Evolutionary conservation across 2,888 invertebrate genomes (phyloP), one percentile per base, ranked within the genome.

Genomic region (Andrena hattorfiana): DNA sequence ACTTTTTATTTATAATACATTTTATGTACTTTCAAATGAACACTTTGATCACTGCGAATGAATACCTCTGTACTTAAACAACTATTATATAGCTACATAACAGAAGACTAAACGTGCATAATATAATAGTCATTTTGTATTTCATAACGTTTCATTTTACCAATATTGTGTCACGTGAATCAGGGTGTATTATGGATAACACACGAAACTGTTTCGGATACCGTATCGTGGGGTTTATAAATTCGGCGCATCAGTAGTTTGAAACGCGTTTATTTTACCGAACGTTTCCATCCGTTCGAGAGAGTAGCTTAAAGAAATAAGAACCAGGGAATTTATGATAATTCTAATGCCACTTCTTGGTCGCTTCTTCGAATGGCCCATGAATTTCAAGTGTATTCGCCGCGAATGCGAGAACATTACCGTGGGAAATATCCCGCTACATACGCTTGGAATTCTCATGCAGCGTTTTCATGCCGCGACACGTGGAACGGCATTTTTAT

Each of bases 301-400:
- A 64, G 30, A 13, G 35, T 66, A 16, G 51, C 30, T 81, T 67
- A 78, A 80, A 80, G 81, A 80, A 80, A 82, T 67, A 71, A 70
- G 70, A 74, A 71, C 71, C 51, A 13, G 56, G 49, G 63, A 77
- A 70, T 84, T 73, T 83, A 85, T 80, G 86, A 80, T 86, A 85
- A 86, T 86, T 82, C 71, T 30, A 56, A 80, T 87, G 74, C 80
- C 76, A 66, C 77, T 64, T 79, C 73, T 68, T 79, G 78, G 64
- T 73, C 74, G 77, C 67, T 63, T 77, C 72, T 32, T 75, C 72
- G 77, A 86, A 87, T 81, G 67, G 81, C 62, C 85, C 73, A 87
- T 87, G 87, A 87, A 87, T 87, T 83, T 73, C 83, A 85, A 87
- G 77, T 49, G 76, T 60, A 59, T 63, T 77, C 78, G 54, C 32